phyloP scores from a whole-genome alignment of 2,797 vertebrate genomes.

The Erethizon dorsatum region DNA sequence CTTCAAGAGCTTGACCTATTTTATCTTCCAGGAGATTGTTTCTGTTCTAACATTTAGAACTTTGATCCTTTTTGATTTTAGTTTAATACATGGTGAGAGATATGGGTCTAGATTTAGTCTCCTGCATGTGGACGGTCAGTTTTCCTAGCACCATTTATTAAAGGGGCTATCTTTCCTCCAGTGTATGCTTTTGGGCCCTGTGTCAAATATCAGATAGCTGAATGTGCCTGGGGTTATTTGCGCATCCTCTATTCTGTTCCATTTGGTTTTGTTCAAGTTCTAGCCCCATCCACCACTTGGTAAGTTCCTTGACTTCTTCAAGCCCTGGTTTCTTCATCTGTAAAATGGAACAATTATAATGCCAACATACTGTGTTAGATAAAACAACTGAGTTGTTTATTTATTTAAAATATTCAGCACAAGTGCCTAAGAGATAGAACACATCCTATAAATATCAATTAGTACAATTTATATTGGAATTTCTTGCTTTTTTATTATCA shows the following conservation, averaged over 20 bases:
- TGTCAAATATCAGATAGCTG: not conserved
- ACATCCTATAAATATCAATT: not conserved
- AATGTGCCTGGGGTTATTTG: not conserved
- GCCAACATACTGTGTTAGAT: not conserved
- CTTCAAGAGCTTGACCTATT: not conserved
- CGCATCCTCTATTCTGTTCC: not conserved
- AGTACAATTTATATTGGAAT: not conserved
- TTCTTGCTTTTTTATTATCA: conserved; percentile 34
- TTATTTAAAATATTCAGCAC: conserved; percentile 21
- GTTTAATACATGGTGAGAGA: not conserved
- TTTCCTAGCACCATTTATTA: not conserved
- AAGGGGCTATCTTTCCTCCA: not conserved
- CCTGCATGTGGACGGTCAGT: not conserved
- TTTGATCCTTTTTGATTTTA: not conserved
- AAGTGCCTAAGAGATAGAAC: not conserved
- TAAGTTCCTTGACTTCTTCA: not conserved
- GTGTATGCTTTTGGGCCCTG: not conserved
- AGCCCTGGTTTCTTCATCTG: conserved; percentile 35
- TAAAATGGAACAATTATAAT: conserved; percentile 40
- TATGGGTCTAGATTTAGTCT: not conserved
- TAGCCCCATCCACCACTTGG: not conserved
- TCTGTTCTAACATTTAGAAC: not conserved
- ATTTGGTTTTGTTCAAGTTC: not conserved
- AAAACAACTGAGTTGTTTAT: conserved; percentile 40
- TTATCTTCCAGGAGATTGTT: not conserved